Evolutionary conservation across 2,797 vertebrate species (phyloP), one percentile per base, ranked within the genome.

Genomic region (Moxostoma hubbsi): DNA sequence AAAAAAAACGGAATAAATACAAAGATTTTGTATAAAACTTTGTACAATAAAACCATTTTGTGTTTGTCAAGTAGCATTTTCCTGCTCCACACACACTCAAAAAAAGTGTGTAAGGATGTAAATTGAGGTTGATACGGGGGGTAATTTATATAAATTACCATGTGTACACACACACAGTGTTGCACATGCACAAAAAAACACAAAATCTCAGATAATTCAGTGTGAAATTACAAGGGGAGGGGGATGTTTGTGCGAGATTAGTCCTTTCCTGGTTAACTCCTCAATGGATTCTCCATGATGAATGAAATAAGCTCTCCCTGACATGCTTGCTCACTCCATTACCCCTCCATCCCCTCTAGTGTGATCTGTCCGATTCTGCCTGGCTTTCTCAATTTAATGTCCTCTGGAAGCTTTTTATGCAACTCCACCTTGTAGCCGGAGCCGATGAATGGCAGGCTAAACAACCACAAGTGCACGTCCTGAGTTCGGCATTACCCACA

Each of bases 321-420:
- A 2, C 81, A 7, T 24, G 9, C 63, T 16, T n/a, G 4, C 53
- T 13, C 63, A 1, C 58, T 69, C 49, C 3, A 6, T 13, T 69
- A 47, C 46, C 1, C 53, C 58, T 36, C 57, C 54, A 61, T 64
- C 59, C 36, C 54, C 43, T 75, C 53, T 15, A 50, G 57, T 2
- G 62, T 66, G 45, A 66, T 66, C 53, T 66, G 53, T 57, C 7
- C 15, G 0, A 59, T 61, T 67, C 12, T 47, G 18, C 24, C 57
- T 61, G 55, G 15, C 57, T 69, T 78, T 69, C 59, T 65, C 50
- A 49, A 54, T 46, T 61, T 73, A 72, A 43, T 49, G 0, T 77
- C 61, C 63, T 68, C 69, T 73, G 15, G 73, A 82, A 82, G 69
- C 79, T 54, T 64, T 81, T 81, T 81, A 83, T 69, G 70, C 78